These are phyloP conservation scores for Dugesia japonica DNA, from an alignment of 2,888 invertebrate species.

Conservation along the genomic window DNA sequence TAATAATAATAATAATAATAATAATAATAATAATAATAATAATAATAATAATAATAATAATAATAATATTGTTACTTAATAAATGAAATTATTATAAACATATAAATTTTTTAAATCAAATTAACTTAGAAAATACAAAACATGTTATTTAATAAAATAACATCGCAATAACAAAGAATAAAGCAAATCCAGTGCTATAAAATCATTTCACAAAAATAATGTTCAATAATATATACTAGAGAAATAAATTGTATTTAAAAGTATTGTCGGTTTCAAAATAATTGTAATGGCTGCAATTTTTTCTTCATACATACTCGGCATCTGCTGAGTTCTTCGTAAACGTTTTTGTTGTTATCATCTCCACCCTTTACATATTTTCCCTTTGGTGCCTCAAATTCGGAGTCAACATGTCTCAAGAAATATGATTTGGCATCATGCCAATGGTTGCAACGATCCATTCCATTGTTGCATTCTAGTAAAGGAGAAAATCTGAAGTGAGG, in stretches of 20 bases:
- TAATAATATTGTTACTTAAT: too few species aligned
- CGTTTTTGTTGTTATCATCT: not conserved
- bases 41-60: too few species aligned
- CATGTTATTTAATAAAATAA: not conserved
- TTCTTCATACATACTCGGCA: conserved; percentile 31
- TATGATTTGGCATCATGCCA: conserved; percentile 33
- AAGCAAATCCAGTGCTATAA: not conserved
- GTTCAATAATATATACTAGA: not conserved
- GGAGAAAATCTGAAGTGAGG: conserved; percentile 31
- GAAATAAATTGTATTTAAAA: not conserved
- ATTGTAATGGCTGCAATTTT: conserved; percentile 8
- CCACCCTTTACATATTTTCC: not conserved
- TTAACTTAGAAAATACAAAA: too few species aligned
- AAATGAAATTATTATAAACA: too few species aligned
- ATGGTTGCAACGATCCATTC: conserved; percentile 32
- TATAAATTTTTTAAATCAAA: too few species aligned
- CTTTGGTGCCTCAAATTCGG: not conserved
- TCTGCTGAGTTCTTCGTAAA: conserved; percentile 28
- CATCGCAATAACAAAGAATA: not conserved
- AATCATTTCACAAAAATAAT: conserved; percentile 16
- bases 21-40: too few species aligned
- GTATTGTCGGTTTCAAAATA: not conserved
- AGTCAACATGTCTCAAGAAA: conserved; percentile 30
- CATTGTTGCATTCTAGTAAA: conserved; percentile 34
- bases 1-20: too few species aligned